Evolutionary conservation across 1,140 invertebrate species (phyloP).

Genomic region (Branchinecta lynchi): DNA sequence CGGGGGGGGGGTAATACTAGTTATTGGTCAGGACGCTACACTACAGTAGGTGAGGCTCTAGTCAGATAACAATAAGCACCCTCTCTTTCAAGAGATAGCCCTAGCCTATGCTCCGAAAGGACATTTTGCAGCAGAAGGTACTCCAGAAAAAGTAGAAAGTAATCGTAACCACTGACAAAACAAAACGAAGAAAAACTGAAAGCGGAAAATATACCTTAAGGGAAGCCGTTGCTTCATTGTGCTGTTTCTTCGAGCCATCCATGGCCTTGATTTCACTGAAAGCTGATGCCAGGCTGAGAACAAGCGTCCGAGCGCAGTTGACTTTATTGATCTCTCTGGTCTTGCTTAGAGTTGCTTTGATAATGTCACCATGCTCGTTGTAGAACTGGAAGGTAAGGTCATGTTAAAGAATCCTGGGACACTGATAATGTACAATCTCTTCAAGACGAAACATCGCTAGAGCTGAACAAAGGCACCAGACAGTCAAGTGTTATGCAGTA

Average conservation of each 20-base stretch:
- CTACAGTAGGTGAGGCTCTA: too few relatives aligned
- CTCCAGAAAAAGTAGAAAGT: too few relatives aligned
- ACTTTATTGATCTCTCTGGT: constrained; percentile 95
- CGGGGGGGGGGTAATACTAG: too few relatives aligned
- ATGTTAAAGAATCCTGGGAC: constrained; percentile 9
- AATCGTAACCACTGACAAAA: too few relatives aligned
- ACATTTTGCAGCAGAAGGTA: too few relatives aligned
- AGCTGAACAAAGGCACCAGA: background rate
- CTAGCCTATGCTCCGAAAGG: too few relatives aligned
- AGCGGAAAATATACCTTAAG: constrained; percentile 47
- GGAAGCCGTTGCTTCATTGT: constrained; percentile 62
- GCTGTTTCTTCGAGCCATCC: constrained; percentile 34
- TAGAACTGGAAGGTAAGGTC: constrained; percentile 53
- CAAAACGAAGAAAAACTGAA: too few relatives aligned
- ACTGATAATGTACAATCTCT: constrained; percentile 15
- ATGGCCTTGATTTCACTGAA: background rate
- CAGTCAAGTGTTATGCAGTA: background rate
- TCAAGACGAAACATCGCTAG: background rate
- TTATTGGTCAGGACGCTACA: too few relatives aligned
- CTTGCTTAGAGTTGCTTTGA: constrained; percentile 90
- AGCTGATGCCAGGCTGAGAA: constrained; percentile 56
- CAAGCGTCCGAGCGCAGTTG: constrained; percentile 86
- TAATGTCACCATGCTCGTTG: constrained; percentile 99
- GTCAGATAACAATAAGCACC: too few relatives aligned
- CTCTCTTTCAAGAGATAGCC: too few relatives aligned